A percentile compares a stretch with the other conserved stretches of the same genome.
These are phyloP conservation scores for Noctua comes DNA, from an alignment of 2,888 invertebrate genomes.

Conservation along the genomic window DNA sequence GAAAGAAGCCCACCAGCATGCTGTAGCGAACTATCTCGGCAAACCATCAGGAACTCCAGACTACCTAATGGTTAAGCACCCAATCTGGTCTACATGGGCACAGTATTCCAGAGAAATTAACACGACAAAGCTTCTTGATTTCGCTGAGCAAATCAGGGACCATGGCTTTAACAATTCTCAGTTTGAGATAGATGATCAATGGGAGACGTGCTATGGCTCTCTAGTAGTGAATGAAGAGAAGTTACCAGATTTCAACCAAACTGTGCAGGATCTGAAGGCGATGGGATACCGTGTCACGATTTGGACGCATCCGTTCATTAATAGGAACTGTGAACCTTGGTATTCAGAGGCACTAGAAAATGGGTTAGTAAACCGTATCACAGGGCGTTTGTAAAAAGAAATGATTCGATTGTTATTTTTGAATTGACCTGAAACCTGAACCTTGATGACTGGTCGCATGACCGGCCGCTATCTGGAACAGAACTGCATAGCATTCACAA, in stretches of 20 bases:
- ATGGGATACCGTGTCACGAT: conserved; percentile 94
- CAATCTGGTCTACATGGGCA: conserved; percentile 97
- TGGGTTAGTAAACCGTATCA: conserved; percentile 82
- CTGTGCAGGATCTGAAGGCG: conserved; percentile 91
- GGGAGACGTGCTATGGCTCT: conserved; percentile 96
- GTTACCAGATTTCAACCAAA: conserved; percentile 92
- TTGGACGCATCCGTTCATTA: conserved; percentile 97
- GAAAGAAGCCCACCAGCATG: conserved; percentile 91
- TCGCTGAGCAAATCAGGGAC: conserved; percentile 91
- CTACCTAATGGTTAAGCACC: conserved; percentile 92
- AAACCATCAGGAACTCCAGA: conserved; percentile 92
- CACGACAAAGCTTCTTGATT: conserved; percentile 91
- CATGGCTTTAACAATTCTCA: conserved; percentile 93
- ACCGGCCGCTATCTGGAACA: background rate
- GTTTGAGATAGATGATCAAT: conserved; percentile 96
- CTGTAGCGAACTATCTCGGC: conserved; percentile 91
- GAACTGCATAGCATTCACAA: background rate
- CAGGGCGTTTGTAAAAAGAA: background rate
- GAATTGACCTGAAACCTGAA: background rate
- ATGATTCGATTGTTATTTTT: background rate
- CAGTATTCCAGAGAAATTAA: conserved; percentile 92
- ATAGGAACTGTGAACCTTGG: conserved; percentile 92
- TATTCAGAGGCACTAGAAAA: conserved; percentile 90
- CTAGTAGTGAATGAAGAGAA: conserved; percentile 92
- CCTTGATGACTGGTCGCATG: background rate